Evolutionary conservation across 2,888 invertebrate genomes (phyloP), one percentile per base, ranked within the genome.

Genomic region (Subacronicta megacephala): DNA sequence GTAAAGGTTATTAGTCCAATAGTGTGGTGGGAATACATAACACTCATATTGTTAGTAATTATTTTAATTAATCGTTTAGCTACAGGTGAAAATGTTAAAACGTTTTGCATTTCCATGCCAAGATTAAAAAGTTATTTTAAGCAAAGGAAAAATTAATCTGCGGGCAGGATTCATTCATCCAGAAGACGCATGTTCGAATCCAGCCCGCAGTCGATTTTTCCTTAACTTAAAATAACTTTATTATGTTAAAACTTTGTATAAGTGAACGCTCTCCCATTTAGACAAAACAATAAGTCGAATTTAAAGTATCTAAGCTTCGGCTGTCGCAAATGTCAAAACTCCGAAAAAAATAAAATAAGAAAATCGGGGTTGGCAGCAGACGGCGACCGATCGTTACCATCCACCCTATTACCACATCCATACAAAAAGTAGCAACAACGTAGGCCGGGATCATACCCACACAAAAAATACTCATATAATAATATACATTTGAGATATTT

Each of bases 301-400:
- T 38, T 16, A 64, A 52, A 63, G 42, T n/a, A n/a, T n/a, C n/a
- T n/a, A 31, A 53, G 35, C 18, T 43, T 47, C 47, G 42, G 43
- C 41, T 36, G 31, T 31, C 36, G 31, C 20, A 51, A 33, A 52
- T 38, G 51, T 65, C 72, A 65, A 52, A 41, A 26, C 35, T 16
- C 17, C 31, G 46, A 65, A 58, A 31, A 20, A 64, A 65, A 71
- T 59, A 71, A 59, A 65, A 52, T 42, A 49, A 54, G 51, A 44
- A 40, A 54, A 52, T 42, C 33, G 31, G 33, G 47, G 47, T 56
- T 53, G 45, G 55, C 66, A 71, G 42, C 43, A 49, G 45, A 23
- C 38, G 44, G 23, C 38, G n/a, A 18, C 41, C 46, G 43, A 31
- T 52, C 41, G 45, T 55, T 49, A 52, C 41, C 44, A 33, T 40